Percentiles rank a stretch among this genome's conserved stretches.
Evolutionary conservation across 2,888 invertebrate genomes (phyloP).

Genomic region (Cosmia pyralina): DNA sequence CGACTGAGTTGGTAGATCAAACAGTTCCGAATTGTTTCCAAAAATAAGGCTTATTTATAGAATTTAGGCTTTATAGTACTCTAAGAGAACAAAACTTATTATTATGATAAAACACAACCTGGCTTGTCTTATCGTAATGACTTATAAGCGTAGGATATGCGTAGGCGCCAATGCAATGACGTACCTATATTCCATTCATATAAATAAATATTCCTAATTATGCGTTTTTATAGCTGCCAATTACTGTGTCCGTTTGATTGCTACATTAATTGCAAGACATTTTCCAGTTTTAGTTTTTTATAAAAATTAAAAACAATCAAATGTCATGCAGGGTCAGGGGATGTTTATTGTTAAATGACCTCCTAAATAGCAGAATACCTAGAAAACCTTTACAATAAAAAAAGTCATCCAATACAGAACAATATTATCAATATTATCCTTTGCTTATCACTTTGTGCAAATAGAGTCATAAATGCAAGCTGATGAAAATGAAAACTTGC

Average conservation of each 20-base stretch:
- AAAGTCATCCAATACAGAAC: too few species aligned
- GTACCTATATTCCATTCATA: background rate
- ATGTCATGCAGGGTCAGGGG: background rate
- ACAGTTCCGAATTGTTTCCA: background rate
- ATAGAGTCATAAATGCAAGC: background rate
- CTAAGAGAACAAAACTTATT: background rate
- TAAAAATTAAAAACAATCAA: background rate
- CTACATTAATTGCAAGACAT: background rate
- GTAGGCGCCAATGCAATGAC: conserved; percentile 32
- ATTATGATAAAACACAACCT: background rate
- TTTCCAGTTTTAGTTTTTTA: background rate
- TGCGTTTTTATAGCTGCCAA: background rate
- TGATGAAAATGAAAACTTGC: background rate
- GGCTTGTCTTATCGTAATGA: background rate
- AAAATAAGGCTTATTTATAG: background rate
- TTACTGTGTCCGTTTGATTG: background rate
- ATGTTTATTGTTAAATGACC: background rate
- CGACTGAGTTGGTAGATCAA: too few species aligned
- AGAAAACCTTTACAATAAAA: background rate
- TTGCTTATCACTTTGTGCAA: conserved; percentile 2
- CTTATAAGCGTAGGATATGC: background rate
- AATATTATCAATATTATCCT: background rate
- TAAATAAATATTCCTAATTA: conserved; percentile 12
- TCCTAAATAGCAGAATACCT: background rate
- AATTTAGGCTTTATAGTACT: background rate